Base-by-base conservation (phyloP, 2,113 vertebrate species). In the Pseudonaja textilis region DNA sequence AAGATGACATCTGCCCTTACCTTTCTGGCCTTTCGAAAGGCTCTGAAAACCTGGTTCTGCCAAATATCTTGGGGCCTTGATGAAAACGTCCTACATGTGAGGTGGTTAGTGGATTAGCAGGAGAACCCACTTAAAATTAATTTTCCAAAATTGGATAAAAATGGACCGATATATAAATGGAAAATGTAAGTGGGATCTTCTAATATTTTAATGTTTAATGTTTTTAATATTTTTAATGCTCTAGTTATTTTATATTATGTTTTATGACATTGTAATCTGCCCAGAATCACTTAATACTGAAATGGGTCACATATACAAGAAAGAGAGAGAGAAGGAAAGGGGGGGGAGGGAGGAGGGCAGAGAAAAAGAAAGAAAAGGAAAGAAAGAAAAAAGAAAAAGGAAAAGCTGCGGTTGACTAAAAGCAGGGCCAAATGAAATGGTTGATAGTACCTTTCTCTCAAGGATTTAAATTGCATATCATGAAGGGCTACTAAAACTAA, bases 301-400 rank as follows among this genome's bases (percentile, higher is more conserved):
- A 22, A 57, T 57, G 6, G 56, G 5, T 23, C 4, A 23, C 56
- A 25, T 57, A 25, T 25, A 57, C 56, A 57, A 57, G 56, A 57
- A 57, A 57, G 56, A 57, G 20, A 57, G 56, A 57, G 20, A 57
- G 5, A 56, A 1, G 6, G 57, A 64, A 50, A 50, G 47, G 47
- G 10, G 26, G 11, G 26, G 2, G 29, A 5, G 4, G 4, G 26
- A 5, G 8, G 0, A 4, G 11, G 11, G 3, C 1, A 12, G 3
- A 26, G 25, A 26, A 26, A 61, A 2, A 25, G 6, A 57, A 26
- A 61, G 25, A 26, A 11, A 61, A 29, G 12, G 61, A 29, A 29
- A 64, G 57, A 61, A 10, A 61, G 25, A 29, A 14, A 64, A 4
- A 64, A 12, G 59, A 61, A 23, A 10, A 14, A 69, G 26, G 26